A percentile compares a stretch with the other conserved stretches of the same genome.
phyloP scores from a whole-genome alignment of 2,888 invertebrate species.

The Xanthorhoe designata region DNA sequence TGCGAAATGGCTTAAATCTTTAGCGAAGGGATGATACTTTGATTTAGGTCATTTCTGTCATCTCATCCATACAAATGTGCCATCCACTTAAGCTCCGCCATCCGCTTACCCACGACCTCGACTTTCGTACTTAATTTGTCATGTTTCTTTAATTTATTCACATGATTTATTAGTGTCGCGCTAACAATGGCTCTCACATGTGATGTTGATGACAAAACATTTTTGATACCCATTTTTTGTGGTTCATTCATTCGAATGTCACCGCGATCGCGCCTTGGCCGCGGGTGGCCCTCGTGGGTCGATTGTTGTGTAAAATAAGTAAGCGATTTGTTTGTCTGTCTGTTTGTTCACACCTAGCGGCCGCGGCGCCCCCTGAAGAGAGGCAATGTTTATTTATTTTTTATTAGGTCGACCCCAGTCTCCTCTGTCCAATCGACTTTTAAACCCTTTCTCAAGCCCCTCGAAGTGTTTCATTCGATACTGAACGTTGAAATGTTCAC shows the following conservation, averaged over 20 bases:
- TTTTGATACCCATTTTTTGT: slow-evolving; percentile 39
- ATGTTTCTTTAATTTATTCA: slow-evolving; percentile 31
- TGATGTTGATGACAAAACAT: slow-evolving; percentile 42
- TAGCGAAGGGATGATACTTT: background rate
- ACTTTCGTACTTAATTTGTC: slow-evolving; percentile 29
- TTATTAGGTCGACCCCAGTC: slow-evolving; percentile 42
- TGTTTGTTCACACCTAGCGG: slow-evolving; percentile 50
- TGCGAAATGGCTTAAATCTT: background rate
- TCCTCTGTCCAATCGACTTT: slow-evolving; percentile 52
- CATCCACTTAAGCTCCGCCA: background rate
- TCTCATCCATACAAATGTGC: slow-evolving; percentile 1
- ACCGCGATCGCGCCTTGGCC: slow-evolving; percentile 34
- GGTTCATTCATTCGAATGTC: slow-evolving; percentile 41
- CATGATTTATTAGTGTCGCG: slow-evolving; percentile 29
- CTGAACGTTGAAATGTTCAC: slow-evolving; percentile 23
- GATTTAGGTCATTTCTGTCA: background rate
- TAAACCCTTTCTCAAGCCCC: slow-evolving; percentile 46
- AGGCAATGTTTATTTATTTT: slow-evolving; percentile 50
- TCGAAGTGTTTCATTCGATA: slow-evolving; percentile 13
- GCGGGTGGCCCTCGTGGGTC: slow-evolving; percentile 42
- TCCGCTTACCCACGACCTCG: slow-evolving; percentile 12
- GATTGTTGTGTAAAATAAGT: slow-evolving; percentile 50
- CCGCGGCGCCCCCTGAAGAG: slow-evolving; percentile 36
- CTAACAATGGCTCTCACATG: slow-evolving; percentile 31
- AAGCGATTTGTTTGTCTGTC: slow-evolving; percentile 51